Conservation (phyloP, 2,113 vertebrate species). For the Coryphaenoides rupestris region DNA sequence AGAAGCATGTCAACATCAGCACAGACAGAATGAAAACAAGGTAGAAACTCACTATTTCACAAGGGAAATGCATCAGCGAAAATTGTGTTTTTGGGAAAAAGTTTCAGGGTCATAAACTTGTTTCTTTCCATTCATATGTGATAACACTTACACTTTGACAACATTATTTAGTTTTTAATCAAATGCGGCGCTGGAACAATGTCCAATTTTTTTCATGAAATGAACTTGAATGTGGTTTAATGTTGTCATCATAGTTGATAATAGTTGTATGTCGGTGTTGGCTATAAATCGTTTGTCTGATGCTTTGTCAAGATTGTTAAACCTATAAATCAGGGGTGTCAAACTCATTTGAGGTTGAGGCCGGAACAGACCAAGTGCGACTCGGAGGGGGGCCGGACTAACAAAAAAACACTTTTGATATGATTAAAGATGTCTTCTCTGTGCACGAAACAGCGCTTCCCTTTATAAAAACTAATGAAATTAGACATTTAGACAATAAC, state of each 20-base stretch:
- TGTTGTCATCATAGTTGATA: slow-evolving; percentile 26
- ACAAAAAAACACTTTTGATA: too few relatives aligned
- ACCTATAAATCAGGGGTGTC: slow-evolving; percentile 40
- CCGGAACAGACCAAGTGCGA: too few relatives aligned
- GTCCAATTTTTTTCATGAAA: slow-evolving; percentile 4
- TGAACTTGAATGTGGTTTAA: slow-evolving; percentile 11
- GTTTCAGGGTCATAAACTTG: slow-evolving; percentile 23
- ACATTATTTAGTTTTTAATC: slow-evolving; percentile 30
- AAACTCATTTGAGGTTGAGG: too few relatives aligned
- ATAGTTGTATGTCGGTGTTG: slow-evolving; percentile 21
- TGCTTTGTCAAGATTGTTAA: slow-evolving; percentile 48
- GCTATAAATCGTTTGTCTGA: slow-evolving; percentile 55
- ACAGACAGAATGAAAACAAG: slow-evolving; percentile 29
- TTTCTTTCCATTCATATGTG: slow-evolving; percentile 20
- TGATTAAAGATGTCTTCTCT: too few relatives aligned
- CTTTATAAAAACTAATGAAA: too few relatives aligned
- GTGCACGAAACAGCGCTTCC: too few relatives aligned
- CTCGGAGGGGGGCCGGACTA: too few relatives aligned
- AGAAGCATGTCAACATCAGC: slow-evolving; percentile 6
- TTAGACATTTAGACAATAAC: too few relatives aligned
- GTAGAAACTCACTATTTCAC: slow-evolving; percentile 25
- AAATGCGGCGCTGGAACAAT: slow-evolving; percentile 19
- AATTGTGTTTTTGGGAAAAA: slow-evolving; percentile 25
- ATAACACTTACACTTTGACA: slow-evolving; percentile 24
- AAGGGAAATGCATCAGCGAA: slow-evolving; percentile 8